These are phyloP conservation scores for Glaucomys volans DNA, from an alignment of 2,113 vertebrate genomes.

Conservation along the genomic window DNA sequence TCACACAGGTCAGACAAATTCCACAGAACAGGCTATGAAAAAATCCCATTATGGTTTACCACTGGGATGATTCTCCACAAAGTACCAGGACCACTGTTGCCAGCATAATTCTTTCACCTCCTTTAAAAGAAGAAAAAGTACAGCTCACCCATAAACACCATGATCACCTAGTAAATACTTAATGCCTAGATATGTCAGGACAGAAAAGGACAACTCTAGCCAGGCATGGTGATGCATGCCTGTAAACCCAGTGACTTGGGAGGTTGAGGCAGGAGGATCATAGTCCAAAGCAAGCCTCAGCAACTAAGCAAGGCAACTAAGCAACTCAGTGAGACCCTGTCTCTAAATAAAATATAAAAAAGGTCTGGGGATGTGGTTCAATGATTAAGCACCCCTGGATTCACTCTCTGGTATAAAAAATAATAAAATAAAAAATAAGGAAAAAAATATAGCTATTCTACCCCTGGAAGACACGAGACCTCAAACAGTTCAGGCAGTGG, in stretches of 20 bases:
- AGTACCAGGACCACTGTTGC: background rate
- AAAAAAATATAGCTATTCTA: background rate
- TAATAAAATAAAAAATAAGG: too few relatives aligned
- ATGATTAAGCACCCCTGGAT: too few relatives aligned
- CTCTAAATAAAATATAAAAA: too few relatives aligned
- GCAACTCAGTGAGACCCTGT: too few relatives aligned
- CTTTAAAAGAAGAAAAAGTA: slow-evolving; percentile 18
- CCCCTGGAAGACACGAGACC: background rate
- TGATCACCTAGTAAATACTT: slow-evolving; percentile 22
- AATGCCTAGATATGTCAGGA: background rate
- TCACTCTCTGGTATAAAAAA: too few relatives aligned
- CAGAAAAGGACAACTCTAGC: background rate
- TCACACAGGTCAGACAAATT: slow-evolving; percentile 27
- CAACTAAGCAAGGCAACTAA: too few relatives aligned
- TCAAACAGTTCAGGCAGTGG: background rate
- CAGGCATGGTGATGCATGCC: too few relatives aligned
- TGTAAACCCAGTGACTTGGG: too few relatives aligned
- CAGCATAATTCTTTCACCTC: background rate
- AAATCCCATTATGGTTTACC: slow-evolving; percentile 31
- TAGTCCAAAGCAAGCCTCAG: too few relatives aligned
- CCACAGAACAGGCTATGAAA: slow-evolving; percentile 34
- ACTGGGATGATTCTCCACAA: slow-evolving; percentile 39
- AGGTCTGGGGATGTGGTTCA: too few relatives aligned
- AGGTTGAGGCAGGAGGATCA: too few relatives aligned
- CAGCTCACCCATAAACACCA: slow-evolving; percentile 23